phyloP scores from a whole-genome alignment of 2,113 vertebrate genomes.

The Ifrita kowaldi region DNA sequence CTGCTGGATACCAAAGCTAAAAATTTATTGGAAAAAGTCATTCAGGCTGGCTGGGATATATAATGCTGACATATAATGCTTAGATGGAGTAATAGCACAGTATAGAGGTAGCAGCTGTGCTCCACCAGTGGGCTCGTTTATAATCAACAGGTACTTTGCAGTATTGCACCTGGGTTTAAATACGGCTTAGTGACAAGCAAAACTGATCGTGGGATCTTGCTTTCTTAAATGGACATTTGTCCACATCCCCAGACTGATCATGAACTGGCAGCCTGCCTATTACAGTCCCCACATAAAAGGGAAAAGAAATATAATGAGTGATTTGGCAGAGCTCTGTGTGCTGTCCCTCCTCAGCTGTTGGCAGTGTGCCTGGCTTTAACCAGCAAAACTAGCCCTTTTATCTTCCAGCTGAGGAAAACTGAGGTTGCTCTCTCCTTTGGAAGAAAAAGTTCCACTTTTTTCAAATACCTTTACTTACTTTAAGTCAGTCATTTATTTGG shows the following conservation, averaged over 20 bases:
- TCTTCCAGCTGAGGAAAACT: not conserved
- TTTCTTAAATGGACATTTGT: constrained; percentile 3
- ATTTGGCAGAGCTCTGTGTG: not conserved
- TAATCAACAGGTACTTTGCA: not conserved
- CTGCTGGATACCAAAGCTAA: not conserved
- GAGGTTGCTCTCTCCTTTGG: not conserved
- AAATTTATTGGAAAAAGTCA: not conserved
- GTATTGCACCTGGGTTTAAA: not conserved
- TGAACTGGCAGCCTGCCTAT: not conserved
- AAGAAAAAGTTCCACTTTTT: not conserved
- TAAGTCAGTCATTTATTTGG: not conserved
- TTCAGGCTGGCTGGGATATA: not conserved
- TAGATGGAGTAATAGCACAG: not conserved
- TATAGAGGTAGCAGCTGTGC: not conserved
- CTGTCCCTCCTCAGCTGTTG: not conserved
- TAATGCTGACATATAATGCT: not conserved
- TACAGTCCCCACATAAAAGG: not conserved
- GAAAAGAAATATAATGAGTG: not conserved
- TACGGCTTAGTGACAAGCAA: not conserved
- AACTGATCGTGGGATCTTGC: not conserved
- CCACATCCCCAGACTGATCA: not conserved
- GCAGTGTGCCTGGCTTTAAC: not conserved
- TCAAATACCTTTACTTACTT: not conserved
- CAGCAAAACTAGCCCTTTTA: not conserved
- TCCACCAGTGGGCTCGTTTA: not conserved